These are phyloP conservation scores for Gobio occitaniae DNA, from an alignment of 2,797 vertebrate genomes.

Conservation along the genomic window DNA sequence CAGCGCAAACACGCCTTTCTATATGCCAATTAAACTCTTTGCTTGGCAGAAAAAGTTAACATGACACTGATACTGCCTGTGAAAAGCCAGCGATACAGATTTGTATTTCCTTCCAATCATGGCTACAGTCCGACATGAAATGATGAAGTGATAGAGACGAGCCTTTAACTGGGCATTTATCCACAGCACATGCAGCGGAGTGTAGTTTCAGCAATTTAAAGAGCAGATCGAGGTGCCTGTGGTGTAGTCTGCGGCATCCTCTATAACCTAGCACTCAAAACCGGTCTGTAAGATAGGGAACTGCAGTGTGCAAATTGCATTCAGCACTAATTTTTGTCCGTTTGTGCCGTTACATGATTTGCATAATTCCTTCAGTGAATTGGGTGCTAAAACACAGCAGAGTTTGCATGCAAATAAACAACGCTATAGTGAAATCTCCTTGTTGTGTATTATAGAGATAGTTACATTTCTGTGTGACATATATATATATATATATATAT, in stretches of 20 bases:
- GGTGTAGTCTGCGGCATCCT: neutral
- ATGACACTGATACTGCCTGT: neutral
- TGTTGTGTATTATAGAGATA: neutral
- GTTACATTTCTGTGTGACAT: neutral
- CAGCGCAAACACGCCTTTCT: constrained; percentile 8
- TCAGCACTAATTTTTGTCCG: neutral
- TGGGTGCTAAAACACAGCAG: constrained; percentile 13
- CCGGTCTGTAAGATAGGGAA: neutral
- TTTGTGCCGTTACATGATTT: constrained; percentile 30
- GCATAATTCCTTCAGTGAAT: constrained; percentile 12
- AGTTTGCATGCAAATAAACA: constrained; percentile 22
- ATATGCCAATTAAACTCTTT: constrained; percentile 14
- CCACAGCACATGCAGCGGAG: too few relatives aligned
- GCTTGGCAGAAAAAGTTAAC: neutral
- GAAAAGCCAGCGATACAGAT: neutral
- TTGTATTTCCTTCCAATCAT: neutral
- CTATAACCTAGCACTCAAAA: neutral
- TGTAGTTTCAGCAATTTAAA: neutral
- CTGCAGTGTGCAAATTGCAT: neutral
- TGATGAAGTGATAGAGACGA: neutral
- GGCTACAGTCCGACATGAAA: neutral
- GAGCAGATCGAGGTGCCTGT: neutral
- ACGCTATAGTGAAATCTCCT: neutral
- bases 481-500: neutral
- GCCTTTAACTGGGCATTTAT: neutral